Evolutionary conservation across 1,140 invertebrate genomes (phyloP).

Genomic region (Drosophila kohkoa): DNA sequence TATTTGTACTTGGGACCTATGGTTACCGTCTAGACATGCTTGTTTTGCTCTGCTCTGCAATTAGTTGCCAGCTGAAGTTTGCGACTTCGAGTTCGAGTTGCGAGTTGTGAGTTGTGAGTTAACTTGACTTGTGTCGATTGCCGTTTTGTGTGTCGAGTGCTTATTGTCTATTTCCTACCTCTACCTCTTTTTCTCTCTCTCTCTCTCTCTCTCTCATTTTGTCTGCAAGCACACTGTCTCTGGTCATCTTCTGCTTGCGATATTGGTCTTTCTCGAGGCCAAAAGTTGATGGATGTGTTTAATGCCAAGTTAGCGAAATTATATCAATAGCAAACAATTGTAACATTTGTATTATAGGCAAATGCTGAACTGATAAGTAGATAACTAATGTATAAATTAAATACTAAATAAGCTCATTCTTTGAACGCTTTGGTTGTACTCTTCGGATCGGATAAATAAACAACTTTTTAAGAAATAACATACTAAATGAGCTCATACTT

Average conservation of each 20-base stretch:
- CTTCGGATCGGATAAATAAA: too few species aligned
- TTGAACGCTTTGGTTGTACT: too few species aligned
- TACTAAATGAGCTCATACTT: too few species aligned
- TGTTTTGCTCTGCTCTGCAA: conserved; percentile 21
- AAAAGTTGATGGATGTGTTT: neutral
- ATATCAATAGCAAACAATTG: too few species aligned
- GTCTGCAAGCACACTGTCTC: neutral
- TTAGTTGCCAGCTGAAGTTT: conserved; percentile 36
- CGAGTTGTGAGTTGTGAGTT: too few species aligned
- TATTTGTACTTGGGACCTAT: conserved; percentile 8
- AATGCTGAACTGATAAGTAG: too few species aligned
- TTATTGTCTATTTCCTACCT: conserved; percentile 3
- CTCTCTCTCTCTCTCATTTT: neutral
- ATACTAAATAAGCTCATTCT: too few species aligned
- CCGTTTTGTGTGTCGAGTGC: conserved; percentile 29
- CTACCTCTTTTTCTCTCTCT: neutral
- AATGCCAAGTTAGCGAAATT: too few species aligned
- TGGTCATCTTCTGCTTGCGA: neutral
- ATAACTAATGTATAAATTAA: too few species aligned
- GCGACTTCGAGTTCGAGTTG: too few species aligned
- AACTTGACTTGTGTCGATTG: conserved; percentile 10
- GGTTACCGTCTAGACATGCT: conserved; percentile 36
- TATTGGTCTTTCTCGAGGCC: neutral
- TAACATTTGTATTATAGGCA: too few species aligned
- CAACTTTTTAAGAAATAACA: too few species aligned